Evolutionary conservation across 1,140 invertebrate genomes (phyloP), one percentile per base, ranked within the genome.

Genomic region (Lucilia sericata): DNA sequence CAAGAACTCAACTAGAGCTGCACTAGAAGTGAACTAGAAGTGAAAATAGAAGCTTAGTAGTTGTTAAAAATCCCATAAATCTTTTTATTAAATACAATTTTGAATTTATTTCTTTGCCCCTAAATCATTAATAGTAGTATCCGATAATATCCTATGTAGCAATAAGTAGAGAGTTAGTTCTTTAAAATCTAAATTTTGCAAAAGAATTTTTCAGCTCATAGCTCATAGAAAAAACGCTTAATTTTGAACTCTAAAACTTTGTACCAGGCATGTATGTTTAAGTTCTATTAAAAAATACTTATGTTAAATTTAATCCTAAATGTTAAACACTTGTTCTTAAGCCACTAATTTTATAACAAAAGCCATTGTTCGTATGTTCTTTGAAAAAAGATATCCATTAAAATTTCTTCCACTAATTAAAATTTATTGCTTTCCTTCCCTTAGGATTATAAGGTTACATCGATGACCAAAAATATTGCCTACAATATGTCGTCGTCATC

Each of bases 381-480:
- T 60, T n/a, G n/a, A n/a, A n/a, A 17, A 17, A 60, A 30, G 1
- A 30, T 2, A 30, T 30, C 25, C 25, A n/a, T 30, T 2, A 30
- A 30, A 30, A 30, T 30, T 30, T 21, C 17, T 70, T 70, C 10
- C 21, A 70, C n/a, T 70, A 55, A 55, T 70, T 25, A 70, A 2
- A 2, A 21, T 21, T 9, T 49, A 21, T 80, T 80, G 8, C 36
- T 78, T 19, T 78, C 4, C 30, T 47, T 8, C 17, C 36, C n/a
- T 2, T 17, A 80, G 76, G 42, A 49, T 80, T 51, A 80, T 17
- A 49, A n/a, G n/a, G 76, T 80, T 36, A 80, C 76, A 12, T 80
- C 76, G 2, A 80, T 80, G 76, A 80, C 76, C 42, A 80, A 80
- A 17, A 80, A 80, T 80, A 49, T 80, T 51, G 42, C 76, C 42